Evolutionary conservation across 2,113 vertebrate species (phyloP), one percentile per base, ranked within the genome.

Genomic region (Lophura nycthemera): DNA sequence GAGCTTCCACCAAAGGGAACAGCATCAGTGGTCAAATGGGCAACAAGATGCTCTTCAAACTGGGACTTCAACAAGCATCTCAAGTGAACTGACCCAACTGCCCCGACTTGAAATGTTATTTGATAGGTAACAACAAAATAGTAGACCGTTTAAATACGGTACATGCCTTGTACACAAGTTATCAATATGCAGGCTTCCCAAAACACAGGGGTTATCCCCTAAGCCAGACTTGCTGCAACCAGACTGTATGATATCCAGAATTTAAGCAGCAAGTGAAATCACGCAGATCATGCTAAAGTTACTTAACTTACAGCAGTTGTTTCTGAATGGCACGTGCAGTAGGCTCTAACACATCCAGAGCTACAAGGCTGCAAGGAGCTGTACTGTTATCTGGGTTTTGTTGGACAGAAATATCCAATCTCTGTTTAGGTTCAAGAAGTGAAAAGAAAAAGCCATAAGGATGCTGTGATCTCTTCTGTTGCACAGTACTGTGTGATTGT

Each of bases 331-430:
- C 42, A 18, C 4, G 7, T 21, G 38, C 67, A 61, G 27, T 8
- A 82, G 24, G 18, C n/a, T 72, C 19, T 65, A 30, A 42, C 27
- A 10, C 6, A 32, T 2, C 32, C 22, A 66, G 29, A 40, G 34
- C 15, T 22, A 10, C 24, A 25, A 8, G 32, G 34, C 36, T 16
- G 32, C 74, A 64, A 30, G 3, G 1, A n/a, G 20, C 20, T 11
- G 2, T 8, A 6, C 5, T 30, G 64, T 2, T 32, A 0, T n/a
- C 36, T 27, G 42, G 25, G 42, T 11, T 36, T 36, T 45, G 13
- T 22, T 14, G 10, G 8, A 56, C 24, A 77, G 40, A 69, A 65
- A 34, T 34, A 52, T 24, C 45, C 10, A 20, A 18, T 30, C 25
- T 83, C 19, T 40, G 3, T 7, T 13, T 36, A 22, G 8, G 24